Conservation (phyloP, 92 coral and sea anemone species). For the Blastomussa wellsi region DNA sequence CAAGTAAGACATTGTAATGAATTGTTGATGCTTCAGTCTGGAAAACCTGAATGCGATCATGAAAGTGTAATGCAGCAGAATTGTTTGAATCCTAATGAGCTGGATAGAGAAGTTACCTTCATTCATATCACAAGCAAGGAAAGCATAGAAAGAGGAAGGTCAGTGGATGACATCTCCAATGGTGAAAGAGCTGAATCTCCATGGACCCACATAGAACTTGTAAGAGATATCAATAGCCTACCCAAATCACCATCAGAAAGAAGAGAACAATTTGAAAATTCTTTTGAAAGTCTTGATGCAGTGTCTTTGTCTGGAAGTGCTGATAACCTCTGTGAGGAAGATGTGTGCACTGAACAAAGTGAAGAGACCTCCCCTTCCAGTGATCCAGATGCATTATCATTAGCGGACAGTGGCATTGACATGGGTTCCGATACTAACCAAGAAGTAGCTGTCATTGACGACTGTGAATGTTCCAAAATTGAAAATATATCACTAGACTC, state of each 20-base stretch:
- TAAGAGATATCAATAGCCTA: background rate
- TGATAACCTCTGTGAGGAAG: constrained; percentile 25
- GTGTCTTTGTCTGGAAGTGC: constrained; percentile 24
- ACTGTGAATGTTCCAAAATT: constrained; percentile 7
- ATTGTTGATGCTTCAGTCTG: constrained; percentile 8
- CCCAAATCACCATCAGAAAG: background rate
- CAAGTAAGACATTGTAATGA: constrained; percentile 37
- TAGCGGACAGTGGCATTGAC: constrained; percentile 51
- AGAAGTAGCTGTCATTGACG: constrained; percentile 24
- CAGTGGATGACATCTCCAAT: background rate
- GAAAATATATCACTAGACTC: background rate
- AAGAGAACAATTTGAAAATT: constrained; percentile 26
- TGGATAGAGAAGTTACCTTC: background rate
- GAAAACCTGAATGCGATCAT: background rate
- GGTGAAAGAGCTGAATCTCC: background rate
- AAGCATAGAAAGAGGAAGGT: background rate
- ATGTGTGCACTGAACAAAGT: constrained; percentile 1
- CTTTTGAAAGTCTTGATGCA: constrained; percentile 15
- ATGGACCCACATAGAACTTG: background rate
- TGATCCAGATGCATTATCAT: constrained; percentile 39
- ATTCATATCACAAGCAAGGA: background rate
- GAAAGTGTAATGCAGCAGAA: background rate
- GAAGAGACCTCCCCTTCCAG: background rate
- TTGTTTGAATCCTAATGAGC: background rate
- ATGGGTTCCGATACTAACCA: constrained; percentile 23